phyloP scores from a whole-genome alignment of 2,113 vertebrate species.

The Loxodonta africana region DNA sequence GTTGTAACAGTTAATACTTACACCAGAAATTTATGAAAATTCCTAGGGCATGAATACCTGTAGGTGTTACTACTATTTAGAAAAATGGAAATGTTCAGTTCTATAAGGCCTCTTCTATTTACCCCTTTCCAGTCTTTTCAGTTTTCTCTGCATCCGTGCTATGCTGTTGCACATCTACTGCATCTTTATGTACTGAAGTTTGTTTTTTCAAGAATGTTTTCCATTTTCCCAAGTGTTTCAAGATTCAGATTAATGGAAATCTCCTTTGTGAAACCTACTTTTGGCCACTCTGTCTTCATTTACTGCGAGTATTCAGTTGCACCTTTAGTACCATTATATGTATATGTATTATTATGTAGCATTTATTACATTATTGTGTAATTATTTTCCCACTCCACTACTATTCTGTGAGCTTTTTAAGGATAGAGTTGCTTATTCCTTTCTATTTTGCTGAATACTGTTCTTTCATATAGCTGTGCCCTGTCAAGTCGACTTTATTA shows the following conservation, averaged over 20 bases:
- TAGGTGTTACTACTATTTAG: neutral
- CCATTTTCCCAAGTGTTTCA: neutral
- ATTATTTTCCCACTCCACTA: neutral
- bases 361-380: neutral
- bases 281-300: neutral
- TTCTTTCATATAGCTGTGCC: too few species aligned
- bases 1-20: neutral
- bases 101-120: neutral
- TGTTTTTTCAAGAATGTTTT: neutral
- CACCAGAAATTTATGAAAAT: neutral
- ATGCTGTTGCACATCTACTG: neutral
- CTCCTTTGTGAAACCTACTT: neutral
- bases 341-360: neutral
- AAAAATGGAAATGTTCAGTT: neutral
- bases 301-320: neutral
- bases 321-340: neutral
- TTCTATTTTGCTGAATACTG: neutral
- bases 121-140: neutral
- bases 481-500: neutral
- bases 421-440: neutral
- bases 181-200: neutral
- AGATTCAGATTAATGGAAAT: neutral
- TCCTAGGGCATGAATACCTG: neutral
- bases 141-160: neutral
- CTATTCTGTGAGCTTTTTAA: neutral